Base-by-base conservation (phyloP, 1,140 invertebrate species). In the Heliconius himera region DNA sequence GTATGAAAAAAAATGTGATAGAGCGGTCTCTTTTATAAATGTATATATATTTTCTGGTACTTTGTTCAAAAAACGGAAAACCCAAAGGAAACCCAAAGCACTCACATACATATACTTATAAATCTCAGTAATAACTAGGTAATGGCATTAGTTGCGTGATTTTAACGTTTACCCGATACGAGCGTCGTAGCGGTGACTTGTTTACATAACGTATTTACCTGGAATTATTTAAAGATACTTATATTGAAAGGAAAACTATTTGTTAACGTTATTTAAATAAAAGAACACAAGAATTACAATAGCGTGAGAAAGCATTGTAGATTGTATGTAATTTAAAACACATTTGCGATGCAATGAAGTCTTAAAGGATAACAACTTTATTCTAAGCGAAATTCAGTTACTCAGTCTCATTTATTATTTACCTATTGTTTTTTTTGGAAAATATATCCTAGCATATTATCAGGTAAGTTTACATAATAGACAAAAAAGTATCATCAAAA, bases 261-360 rank as follows among this genome's bases (percentile, higher is more conserved):
- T 60, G 20, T 8, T n/a, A 60, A 60, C 3, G 9, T 60, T 60
- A 26, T 71, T 71, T 33, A 33, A 20, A 71, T 33, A 71, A 38
- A 33, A 71, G 33, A 71, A 38, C n/a, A 33, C 70, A 22, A 20
- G 33, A 38, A 16, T 38, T 71, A 77, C 76, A 77, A 72, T 79
- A 74, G 74, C 81, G 81, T 82, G 77, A 56, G 71, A 76, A 77
- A 74, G 77, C 77, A 74, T 74, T 72, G 76, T 75, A 79, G 73
- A 74, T 79, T 41, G 77, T 76, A 77, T 79, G 77, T 77, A 79
- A 79, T 82, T 79, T 82, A 82, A 82, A 82, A 73, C 74, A 79
- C 73, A 82, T 82, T 82, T 79, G 81, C 74, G 60, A 79, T 82
- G 79, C 74, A 82, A 82, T 82, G 81, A 82, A 79, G 81, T 79